Percentiles rank a stretch among this genome's conserved stretches.
Conservation (phyloP, 37 sponge, comb jelly and placozoan genomes). For the Beroe forskalii region DNA sequence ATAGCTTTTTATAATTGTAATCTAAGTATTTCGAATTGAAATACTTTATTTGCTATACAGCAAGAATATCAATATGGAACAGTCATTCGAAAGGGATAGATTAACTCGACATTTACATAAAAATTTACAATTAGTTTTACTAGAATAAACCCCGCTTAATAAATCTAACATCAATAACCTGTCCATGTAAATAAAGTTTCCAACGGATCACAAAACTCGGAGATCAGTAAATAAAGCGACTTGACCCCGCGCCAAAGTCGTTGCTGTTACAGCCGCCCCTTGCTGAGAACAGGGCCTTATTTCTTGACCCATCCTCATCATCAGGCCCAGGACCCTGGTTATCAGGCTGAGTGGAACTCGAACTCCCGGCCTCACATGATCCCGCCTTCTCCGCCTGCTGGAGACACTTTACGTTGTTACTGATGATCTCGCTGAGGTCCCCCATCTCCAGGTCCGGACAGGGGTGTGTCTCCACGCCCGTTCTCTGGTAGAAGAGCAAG, state of each 20-base stretch:
- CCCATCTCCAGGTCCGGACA: conserved; percentile 1
- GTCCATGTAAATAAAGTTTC: too few relatives aligned
- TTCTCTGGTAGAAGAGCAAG: conserved; percentile 25
- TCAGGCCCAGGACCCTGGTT: neutral
- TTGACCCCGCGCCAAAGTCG: conserved; percentile 25
- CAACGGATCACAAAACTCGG: too few relatives aligned
- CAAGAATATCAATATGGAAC: too few relatives aligned
- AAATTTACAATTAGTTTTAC: too few relatives aligned
- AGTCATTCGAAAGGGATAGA: too few relatives aligned
- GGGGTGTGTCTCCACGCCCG: neutral
- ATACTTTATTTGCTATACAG: too few relatives aligned
- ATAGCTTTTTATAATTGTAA: too few relatives aligned
- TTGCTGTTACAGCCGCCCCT: neutral
- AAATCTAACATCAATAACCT: too few relatives aligned
- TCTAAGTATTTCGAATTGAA: too few relatives aligned
- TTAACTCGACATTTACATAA: too few relatives aligned
- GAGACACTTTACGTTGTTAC: neutral
- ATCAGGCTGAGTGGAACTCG: neutral
- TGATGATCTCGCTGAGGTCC: conserved; percentile 17
- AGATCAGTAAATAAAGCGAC: conserved; percentile 49
- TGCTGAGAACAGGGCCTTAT: neutral
- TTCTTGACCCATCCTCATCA: neutral
- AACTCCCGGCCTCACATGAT: too few relatives aligned
- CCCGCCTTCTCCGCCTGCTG: neutral
- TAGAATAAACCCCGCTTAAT: too few relatives aligned